Evolutionary conservation across 2,113 vertebrate species (phyloP).

Genomic region (Dolichotis patagonum): DNA sequence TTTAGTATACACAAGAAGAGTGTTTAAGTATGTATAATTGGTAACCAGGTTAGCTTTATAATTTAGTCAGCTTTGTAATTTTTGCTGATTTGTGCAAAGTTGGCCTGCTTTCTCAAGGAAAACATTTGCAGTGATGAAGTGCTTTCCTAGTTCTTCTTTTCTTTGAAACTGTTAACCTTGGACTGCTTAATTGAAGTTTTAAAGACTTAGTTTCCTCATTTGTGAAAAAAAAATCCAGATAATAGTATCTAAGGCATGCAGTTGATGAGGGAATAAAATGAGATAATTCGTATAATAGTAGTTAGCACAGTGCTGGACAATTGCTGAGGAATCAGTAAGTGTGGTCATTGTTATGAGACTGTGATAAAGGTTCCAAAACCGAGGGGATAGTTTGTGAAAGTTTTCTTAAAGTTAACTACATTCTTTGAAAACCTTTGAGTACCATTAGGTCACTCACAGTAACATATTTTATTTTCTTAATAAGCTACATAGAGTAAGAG

Average conservation of each 20-base stretch:
- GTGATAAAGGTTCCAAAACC: background rate
- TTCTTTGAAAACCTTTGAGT: background rate
- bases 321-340: background rate
- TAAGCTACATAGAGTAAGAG: background rate
- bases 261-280: conserved; percentile 13
- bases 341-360: background rate
- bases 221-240: background rate
- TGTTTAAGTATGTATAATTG: background rate
- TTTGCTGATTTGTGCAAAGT: background rate
- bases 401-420: background rate
- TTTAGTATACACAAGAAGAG: background rate
- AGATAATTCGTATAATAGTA: background rate
- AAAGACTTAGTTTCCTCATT: conserved; percentile 18
- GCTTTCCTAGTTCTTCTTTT: background rate
- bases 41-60: conserved; percentile 6
- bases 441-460: background rate
- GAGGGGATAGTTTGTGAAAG: background rate
- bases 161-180: background rate
- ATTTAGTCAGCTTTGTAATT: background rate
- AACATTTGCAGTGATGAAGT: background rate
- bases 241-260: background rate
- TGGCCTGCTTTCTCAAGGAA: background rate
- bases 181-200: conserved; percentile 13
- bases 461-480: conserved; percentile 1
- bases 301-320: background rate